Evolutionary conservation across 2,888 invertebrate genomes (phyloP), one percentile per base, ranked within the genome.

Genomic region (Orthosia incerta): DNA sequence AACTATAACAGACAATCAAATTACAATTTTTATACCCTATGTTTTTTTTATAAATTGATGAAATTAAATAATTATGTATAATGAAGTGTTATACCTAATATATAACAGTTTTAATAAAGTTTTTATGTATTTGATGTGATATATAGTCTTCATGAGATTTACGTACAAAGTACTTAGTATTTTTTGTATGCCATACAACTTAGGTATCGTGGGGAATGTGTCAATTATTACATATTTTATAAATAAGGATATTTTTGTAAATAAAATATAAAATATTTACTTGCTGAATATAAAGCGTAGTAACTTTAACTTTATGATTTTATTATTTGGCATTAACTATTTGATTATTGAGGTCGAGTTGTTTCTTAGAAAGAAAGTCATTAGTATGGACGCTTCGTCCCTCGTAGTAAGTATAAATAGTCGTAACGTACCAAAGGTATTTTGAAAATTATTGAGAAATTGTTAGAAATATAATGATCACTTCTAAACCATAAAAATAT

Each of bases 91-190:
- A 64, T 68, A 77, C 62, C 50, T 83, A 82, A 31, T 76, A 56
- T 57, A 62, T 20, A 65, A 64, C 67, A 70, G 23, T 77, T 57
- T 60, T 59, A 76, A 51, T 73, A 15, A 71, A 82, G 81, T 53
- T 76, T 76, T 74, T 84, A 84, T 85, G 71, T 86, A 86, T 84
- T 83, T 82, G 50, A 88, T 89, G 89, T 91, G 91, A 91, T 91
- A 91, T 91, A 90, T 86, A 70, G 74, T 85, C 62, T 76, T 83
- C 83, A 77, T 85, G 87, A 89, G 88, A 87, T 89, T 88, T 90
- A 88, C 94, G 94, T 94, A 94, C 94, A 94, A 94, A 94, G 92
- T 94, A 93, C 93, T 92, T 91, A 92, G 87, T 88, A 83, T 89
- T 88, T 87, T 87, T 85, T 89, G 82, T 91, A 91, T 91, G 92